phyloP scores from a whole-genome alignment of 2,797 vertebrate species.

The Lagocephalus sceleratus region DNA sequence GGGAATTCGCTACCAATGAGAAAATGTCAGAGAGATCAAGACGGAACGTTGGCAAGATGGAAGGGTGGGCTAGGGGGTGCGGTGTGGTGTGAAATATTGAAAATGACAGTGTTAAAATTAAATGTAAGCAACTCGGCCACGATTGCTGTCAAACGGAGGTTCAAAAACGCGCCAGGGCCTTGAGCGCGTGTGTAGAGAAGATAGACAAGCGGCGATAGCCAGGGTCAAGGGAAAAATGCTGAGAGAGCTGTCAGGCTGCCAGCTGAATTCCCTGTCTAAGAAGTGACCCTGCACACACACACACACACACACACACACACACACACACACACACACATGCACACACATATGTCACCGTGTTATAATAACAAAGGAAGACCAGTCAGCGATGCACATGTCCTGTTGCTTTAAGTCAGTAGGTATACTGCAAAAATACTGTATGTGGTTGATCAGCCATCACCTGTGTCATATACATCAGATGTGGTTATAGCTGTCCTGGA shows the following conservation, averaged over 20 bases:
- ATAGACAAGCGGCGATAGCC: slow-evolving; percentile 5
- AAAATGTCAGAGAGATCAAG: slow-evolving; percentile 14
- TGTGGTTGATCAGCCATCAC: no score
- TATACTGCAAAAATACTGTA: no score
- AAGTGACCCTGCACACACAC: not conserved
- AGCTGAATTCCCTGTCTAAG: slow-evolving; percentile 1
- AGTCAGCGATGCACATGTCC: no score
- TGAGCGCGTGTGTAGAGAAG: slow-evolving; percentile 2
- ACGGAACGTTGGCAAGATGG: slow-evolving; percentile 16
- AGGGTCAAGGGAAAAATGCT: slow-evolving; percentile 45
- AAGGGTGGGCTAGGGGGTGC: slow-evolving; percentile 3
- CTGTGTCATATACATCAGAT: no score
- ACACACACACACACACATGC: no score
- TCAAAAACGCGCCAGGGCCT: slow-evolving; percentile 17
- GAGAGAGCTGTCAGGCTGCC: slow-evolving; percentile 51
- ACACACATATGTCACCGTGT: no score
- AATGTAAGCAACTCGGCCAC: slow-evolving; percentile 50
- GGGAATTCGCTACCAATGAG: slow-evolving; percentile 17
- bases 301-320: no score
- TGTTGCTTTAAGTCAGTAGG: no score
- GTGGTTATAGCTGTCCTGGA: no score
- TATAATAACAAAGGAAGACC: no score
- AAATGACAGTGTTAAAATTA: slow-evolving; percentile 55
- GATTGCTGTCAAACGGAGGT: slow-evolving; percentile 41
- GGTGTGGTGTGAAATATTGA: slow-evolving; percentile 43